Base-by-base conservation (phyloP, 2,113 vertebrate species). In the Halichoeres trimaculatus region DNA sequence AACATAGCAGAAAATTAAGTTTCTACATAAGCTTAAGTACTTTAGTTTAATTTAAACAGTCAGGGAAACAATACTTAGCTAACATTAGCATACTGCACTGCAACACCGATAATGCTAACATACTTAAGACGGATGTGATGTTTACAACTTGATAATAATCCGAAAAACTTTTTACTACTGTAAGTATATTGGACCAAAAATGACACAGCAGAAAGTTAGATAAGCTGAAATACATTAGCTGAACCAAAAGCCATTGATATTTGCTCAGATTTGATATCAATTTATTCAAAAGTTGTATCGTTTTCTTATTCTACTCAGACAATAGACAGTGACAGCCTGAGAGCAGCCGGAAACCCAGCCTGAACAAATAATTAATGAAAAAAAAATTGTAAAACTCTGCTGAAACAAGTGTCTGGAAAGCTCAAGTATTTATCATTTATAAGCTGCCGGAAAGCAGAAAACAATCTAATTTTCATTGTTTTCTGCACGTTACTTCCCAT, bases 401-500 rank as follows among this genome's bases (percentile, higher is more conserved):
- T 45, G 22, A 19, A 47, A 20, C 24, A 20, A 24, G 19, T 60
- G 59, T 34, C n/a, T 2, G 24, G 13, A 10, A 22, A 23, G 41
- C 61, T 43, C 1, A 22, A 51, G 41, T 4, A 3, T 3, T 70
- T 19, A 53, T 68, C 7, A 36, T 76, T 64, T 57, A 64, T 51
- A 22, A n/a, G 58, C 60, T 61, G 64, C 19, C 36, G 59, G 53
- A 38, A 26, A 41, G 51, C 35, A 20, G 10, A 47, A 13, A 74
- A 16, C 47, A 50, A 5, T 40, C 2, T 48, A 30, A 2, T 24
- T 65, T 43, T 14, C 57, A 69, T 57, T 64, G 22, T 36, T 76
- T 61, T 58, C 23, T 19, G 36, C 53, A 60, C 64, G 55, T 66
- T 62, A 10, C 50, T 51, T 4, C 40, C 54, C 30, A 38, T 36